These are phyloP conservation scores for Parnassius mnemosyne DNA, from an alignment of 2,888 invertebrate genomes.

Conservation along the genomic window DNA sequence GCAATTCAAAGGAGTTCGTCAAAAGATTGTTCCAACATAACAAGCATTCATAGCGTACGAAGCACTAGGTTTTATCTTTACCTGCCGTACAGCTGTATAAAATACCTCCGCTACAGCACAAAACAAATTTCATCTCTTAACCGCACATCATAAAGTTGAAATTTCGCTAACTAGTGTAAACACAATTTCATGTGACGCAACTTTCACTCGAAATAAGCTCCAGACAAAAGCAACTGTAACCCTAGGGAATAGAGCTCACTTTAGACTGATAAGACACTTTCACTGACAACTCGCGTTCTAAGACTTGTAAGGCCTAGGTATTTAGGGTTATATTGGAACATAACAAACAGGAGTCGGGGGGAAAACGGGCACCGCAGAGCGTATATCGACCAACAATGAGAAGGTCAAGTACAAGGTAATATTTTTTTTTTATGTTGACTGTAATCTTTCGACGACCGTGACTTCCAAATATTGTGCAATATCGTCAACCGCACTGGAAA, in stretches of 20 bases:
- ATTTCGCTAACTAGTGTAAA: background rate
- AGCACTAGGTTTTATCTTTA: constrained; percentile 4
- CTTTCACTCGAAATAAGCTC: constrained; percentile 4
- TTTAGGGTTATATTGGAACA: constrained; percentile 10
- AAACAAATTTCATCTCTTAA: background rate
- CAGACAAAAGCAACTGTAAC: background rate
- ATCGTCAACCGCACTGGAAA: too few relatives aligned
- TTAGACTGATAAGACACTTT: constrained; percentile 2
- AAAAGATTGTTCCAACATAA: constrained; percentile 7
- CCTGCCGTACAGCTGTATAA: too few relatives aligned
- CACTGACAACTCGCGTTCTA: background rate
- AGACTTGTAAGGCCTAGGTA: constrained; percentile 10
- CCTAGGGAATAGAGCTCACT: background rate
- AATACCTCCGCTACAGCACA: background rate
- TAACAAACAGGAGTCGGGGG: constrained; percentile 1
- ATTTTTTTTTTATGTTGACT: background rate
- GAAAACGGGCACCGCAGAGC: background rate
- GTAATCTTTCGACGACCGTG: too few relatives aligned
- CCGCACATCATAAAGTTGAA: background rate
- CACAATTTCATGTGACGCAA: constrained; percentile 13
- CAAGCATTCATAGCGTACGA: constrained; percentile 2
- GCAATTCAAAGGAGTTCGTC: constrained; percentile 7
- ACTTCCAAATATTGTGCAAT: too few relatives aligned
- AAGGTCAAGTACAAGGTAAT: constrained; percentile 17
- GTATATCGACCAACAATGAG: constrained; percentile 11